These are phyloP conservation scores for Limnodromus scolopaceus DNA, from an alignment of 2,797 vertebrate species.

Conservation along the genomic window DNA sequence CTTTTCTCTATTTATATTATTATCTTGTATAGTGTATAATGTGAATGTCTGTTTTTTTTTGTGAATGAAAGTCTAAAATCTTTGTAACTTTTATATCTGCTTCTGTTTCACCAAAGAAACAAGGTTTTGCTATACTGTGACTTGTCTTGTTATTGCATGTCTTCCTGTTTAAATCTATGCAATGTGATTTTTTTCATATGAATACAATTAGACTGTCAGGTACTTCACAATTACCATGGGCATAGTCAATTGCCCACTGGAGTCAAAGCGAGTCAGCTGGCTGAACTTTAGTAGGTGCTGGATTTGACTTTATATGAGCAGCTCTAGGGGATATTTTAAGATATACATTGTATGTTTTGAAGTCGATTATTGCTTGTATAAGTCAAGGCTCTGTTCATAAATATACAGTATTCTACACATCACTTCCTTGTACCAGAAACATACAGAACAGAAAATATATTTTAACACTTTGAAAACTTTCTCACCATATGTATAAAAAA, in stretches of 20 bases:
- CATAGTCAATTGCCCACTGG: constrained; percentile 17
- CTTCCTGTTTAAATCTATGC: constrained; percentile 73
- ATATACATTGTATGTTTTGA: constrained; percentile 63
- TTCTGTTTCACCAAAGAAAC: constrained; percentile 94
- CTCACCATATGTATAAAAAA: constrained; percentile 69
- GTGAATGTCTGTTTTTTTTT: constrained; percentile 85
- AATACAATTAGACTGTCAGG: constrained; percentile 54
- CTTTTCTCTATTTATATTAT: constrained; percentile 91
- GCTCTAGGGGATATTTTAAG: constrained; percentile 68
- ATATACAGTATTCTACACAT: constrained; percentile 53
- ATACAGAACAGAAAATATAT: constrained; percentile 54
- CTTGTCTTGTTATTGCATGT: constrained; percentile 84
- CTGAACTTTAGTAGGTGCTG: constrained; percentile 66
- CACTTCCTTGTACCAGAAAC: constrained; percentile 55
- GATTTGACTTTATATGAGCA: constrained; percentile 65
- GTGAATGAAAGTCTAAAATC: constrained; percentile 85
- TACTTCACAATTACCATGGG: constrained; percentile 32
- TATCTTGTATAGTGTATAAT: constrained; percentile 92
- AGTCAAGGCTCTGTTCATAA: constrained; percentile 63
- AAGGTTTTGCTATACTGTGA: constrained; percentile 82
- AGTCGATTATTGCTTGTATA: constrained; percentile 62
- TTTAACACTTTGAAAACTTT: constrained; percentile 59
- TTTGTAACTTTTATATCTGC: constrained; percentile 87
- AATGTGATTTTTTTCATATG: constrained; percentile 75
- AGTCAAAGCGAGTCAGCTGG: constrained; percentile 59